Percentiles rank a stretch among this genome's conserved stretches.
Conservation (phyloP, 2,797 vertebrate species). For the Rousettus madagascariensis region DNA sequence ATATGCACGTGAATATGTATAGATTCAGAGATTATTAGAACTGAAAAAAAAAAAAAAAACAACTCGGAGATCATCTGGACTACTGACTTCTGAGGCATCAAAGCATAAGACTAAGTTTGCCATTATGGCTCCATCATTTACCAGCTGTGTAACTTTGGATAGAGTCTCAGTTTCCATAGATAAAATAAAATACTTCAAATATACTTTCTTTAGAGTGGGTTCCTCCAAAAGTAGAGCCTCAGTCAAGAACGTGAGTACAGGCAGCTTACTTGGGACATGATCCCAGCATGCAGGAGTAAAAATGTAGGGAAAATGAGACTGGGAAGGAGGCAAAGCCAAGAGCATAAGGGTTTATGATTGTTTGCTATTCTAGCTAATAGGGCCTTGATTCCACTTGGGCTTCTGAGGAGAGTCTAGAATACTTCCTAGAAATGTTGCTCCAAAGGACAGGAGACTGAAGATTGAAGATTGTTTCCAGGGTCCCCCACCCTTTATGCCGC, state of each 20-base stretch:
- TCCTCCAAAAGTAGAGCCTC: background rate
- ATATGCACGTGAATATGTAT: background rate
- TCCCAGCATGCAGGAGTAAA: background rate
- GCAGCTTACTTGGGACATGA: background rate
- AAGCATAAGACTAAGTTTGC: background rate
- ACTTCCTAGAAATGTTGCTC: background rate
- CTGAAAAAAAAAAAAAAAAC: background rate
- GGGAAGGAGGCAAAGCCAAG: background rate
- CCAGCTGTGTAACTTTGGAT: background rate
- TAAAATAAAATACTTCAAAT: constrained; percentile 16
- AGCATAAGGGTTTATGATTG: background rate
- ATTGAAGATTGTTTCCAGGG: background rate
- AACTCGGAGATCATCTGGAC: background rate
- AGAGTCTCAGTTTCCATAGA: background rate
- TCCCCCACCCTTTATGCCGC: background rate
- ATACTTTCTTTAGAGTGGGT: background rate
- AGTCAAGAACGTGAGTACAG: background rate
- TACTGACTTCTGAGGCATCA: background rate
- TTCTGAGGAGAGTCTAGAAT: background rate
- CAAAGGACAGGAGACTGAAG: background rate
- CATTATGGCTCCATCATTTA: background rate
- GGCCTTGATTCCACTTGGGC: background rate
- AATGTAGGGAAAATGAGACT: background rate
- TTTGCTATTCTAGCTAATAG: background rate
- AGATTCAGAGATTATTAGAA: background rate